Conservation (phyloP, 2,888 invertebrate genomes). For the Heliconius hortense region DNA sequence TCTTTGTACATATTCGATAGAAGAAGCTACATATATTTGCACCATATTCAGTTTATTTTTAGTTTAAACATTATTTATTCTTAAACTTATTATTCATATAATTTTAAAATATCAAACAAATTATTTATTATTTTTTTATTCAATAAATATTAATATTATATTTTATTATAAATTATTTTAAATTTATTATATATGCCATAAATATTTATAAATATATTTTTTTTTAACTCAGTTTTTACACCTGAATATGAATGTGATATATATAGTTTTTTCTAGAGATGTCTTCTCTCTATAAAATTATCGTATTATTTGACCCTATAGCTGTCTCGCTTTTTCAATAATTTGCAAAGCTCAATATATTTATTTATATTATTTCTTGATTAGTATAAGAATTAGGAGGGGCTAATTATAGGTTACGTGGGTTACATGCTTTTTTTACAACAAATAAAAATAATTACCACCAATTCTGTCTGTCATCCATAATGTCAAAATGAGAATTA, state of each 20-base stretch:
- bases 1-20: slow-evolving; percentile 26
- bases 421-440: neutral
- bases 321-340: neutral
- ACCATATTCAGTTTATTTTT: slow-evolving; percentile 1
- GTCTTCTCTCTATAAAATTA: slow-evolving; percentile 11
- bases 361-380: neutral
- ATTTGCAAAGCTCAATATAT: slow-evolving; percentile 2
- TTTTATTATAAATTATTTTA: no score
- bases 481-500: neutral
- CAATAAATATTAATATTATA: neutral
- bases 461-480: neutral
- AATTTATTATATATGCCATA: neutral
- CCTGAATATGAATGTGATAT: neutral
- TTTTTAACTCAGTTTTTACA: neutral
- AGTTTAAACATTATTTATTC: neutral
- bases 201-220: neutral
- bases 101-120: neutral
- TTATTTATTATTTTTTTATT: neutral
- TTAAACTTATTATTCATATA: neutral
- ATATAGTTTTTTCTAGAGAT: slow-evolving; percentile 29
- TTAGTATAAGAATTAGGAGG: neutral
- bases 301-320: neutral
- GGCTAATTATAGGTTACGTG: neutral
- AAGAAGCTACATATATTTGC: slow-evolving; percentile 19
- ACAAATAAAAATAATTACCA: neutral